A percentile compares a stretch with the other conserved stretches of the same genome.
phyloP scores from a whole-genome alignment of 2,113 vertebrate genomes.

The Cyprinus carpio region DNA sequence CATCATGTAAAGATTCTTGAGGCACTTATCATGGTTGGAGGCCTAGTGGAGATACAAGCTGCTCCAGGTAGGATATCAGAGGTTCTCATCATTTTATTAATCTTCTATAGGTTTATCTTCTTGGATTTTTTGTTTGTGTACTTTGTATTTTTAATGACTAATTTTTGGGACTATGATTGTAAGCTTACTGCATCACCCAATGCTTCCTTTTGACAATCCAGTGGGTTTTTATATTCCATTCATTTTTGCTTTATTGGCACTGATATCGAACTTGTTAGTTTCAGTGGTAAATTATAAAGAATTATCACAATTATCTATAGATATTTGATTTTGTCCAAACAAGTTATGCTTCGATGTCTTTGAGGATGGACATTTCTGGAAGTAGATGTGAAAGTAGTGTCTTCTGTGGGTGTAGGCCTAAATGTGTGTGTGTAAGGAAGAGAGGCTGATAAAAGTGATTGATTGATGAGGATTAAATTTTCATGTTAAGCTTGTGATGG shows the following conservation, averaged over 20 bases:
- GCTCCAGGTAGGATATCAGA: constrained; percentile 75
- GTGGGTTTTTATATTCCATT: background rate
- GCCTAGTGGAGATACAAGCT: constrained; percentile 68
- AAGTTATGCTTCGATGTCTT: background rate
- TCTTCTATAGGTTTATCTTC: background rate
- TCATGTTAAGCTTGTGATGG: constrained; percentile 42
- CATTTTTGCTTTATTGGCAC: background rate
- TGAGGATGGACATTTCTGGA: background rate
- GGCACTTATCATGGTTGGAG: constrained; percentile 74
- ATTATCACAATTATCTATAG: background rate
- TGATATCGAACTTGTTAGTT: background rate
- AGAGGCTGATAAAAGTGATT: constrained; percentile 17
- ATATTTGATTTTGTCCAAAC: background rate
- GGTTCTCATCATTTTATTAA: background rate
- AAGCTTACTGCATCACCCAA: background rate
- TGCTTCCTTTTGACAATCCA: background rate
- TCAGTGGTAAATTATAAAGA: background rate
- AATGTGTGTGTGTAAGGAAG: background rate
- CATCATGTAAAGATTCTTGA: constrained; percentile 77
- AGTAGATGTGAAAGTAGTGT: background rate
- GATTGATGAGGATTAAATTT: constrained; percentile 24
- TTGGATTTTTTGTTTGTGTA: background rate
- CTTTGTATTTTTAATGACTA: background rate
- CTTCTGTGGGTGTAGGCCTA: constrained; percentile 1
- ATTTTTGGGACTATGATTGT: background rate